Conservation (phyloP, 2,113 vertebrate species). For the Eleginops maclovinus region DNA sequence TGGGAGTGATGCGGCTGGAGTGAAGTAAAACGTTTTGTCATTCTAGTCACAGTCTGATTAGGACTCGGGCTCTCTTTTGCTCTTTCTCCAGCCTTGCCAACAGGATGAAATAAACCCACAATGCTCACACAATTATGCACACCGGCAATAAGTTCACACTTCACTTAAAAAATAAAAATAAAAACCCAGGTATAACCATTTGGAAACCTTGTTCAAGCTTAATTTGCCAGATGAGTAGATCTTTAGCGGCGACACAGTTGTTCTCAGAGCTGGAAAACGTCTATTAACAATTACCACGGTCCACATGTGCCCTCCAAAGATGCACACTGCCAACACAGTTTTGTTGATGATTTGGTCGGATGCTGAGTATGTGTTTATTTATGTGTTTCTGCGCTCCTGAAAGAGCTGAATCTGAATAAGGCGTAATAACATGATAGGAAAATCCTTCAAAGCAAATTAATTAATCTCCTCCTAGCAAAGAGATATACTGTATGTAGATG, state of each 20-base stretch:
- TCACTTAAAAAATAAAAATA: neutral
- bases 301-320: slow-evolving; percentile 9
- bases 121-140: neutral
- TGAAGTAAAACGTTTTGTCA: slow-evolving; percentile 54
- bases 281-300: neutral
- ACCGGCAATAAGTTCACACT: neutral
- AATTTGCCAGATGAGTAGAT: neutral
- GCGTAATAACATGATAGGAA: neutral
- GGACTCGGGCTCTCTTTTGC: slow-evolving; percentile 14
- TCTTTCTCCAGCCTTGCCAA: slow-evolving; percentile 8
- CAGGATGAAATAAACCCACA: neutral
- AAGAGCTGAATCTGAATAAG: slow-evolving; percentile 6
- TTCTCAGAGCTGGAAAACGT: neutral
- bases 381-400: neutral
- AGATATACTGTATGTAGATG: neutral
- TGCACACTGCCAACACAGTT: slow-evolving; percentile 1
- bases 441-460: slow-evolving; percentile 7
- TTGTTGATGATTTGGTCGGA: neutral
- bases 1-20: slow-evolving; percentile 46
- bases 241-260: neutral
- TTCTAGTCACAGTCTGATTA: slow-evolving; percentile 53
- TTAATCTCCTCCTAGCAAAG: neutral
- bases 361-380: neutral
- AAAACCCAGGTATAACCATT: neutral
- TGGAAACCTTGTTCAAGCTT: neutral